These are phyloP conservation scores for Galaxias olidus DNA, from an alignment of 2,797 vertebrate genomes.

Conservation along the genomic window DNA sequence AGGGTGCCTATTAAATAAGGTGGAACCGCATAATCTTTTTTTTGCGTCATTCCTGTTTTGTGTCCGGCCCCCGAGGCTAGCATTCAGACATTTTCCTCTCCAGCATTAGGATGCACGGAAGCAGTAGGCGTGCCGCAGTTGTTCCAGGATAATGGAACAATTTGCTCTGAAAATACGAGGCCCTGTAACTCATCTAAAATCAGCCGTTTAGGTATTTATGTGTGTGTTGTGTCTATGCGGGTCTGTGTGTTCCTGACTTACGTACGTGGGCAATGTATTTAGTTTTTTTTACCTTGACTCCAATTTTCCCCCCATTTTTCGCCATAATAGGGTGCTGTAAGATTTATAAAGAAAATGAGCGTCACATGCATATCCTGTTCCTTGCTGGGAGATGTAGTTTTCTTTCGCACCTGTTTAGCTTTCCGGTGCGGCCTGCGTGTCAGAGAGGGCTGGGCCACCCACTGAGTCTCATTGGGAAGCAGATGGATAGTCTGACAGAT, in stretches of 20 bases:
- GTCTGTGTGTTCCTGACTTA: slow-evolving; percentile 5
- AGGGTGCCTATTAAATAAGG: slow-evolving; percentile 56
- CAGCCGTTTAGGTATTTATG: slow-evolving; percentile 27
- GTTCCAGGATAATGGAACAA: slow-evolving; percentile 60
- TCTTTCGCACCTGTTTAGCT: too few species aligned
- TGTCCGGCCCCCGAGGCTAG: slow-evolving; percentile 32
- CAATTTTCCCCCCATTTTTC: too few species aligned
- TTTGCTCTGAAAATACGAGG: slow-evolving; percentile 62
- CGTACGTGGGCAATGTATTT: too few species aligned
- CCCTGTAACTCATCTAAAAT: slow-evolving; percentile 37
- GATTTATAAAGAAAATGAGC: too few species aligned
- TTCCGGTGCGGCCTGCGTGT: too few species aligned
- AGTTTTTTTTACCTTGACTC: too few species aligned
- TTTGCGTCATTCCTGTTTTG: slow-evolving; percentile 39
- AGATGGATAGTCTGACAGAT: slow-evolving; percentile 3
- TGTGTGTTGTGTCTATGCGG: slow-evolving; percentile 21
- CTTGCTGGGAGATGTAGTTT: too few species aligned
- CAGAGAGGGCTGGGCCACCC: too few species aligned
- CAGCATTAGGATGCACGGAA: slow-evolving; percentile 45
- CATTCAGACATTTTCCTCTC: slow-evolving; percentile 31
- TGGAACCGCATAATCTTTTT: slow-evolving; percentile 36
- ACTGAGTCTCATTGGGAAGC: slow-evolving; percentile 5
- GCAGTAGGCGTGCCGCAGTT: slow-evolving; percentile 44
- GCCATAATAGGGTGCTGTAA: too few species aligned
- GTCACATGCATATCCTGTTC: too few species aligned